Percentiles rank a stretch among this genome's conserved stretches.
Evolutionary conservation across 2,113 vertebrate genomes (phyloP).

Genomic region (Perognathus longimembris): DNA sequence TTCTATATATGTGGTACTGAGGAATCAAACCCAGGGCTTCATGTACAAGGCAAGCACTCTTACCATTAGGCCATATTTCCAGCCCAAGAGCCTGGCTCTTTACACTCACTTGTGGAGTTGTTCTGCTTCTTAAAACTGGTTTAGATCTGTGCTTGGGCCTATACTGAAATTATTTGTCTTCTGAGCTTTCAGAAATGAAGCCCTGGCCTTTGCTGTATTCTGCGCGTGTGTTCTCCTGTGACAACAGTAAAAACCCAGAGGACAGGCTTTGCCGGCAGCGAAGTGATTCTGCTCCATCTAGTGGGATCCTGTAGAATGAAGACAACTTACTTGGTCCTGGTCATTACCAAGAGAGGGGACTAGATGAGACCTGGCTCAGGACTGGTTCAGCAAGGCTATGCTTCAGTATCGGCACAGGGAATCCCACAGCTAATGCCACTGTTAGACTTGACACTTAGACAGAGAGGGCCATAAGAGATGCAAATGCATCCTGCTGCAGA

Average conservation of each 20-base stretch:
- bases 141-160: too few relatives aligned
- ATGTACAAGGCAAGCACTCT: too few relatives aligned
- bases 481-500: neutral
- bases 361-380: neutral
- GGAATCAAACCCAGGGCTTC: too few relatives aligned
- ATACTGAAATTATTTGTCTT: too few relatives aligned
- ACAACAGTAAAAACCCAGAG: neutral
- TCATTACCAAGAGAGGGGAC: neutral
- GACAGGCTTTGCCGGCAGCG: neutral
- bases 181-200: accelerated
- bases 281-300: slow-evolving; percentile 66
- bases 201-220: neutral
- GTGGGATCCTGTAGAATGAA: neutral
- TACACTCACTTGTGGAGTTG: too few relatives aligned
- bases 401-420: neutral
- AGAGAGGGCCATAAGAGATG: neutral
- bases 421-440: neutral
- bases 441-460: neutral
- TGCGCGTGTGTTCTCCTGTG: neutral
- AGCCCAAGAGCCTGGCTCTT: too few relatives aligned
- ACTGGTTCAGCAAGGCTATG: accelerated
- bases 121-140: too few relatives aligned
- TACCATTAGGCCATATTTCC: too few relatives aligned
- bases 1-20: too few relatives aligned
- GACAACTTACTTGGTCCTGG: neutral